These are phyloP conservation scores for Eupithecia inturbata DNA, from an alignment of 2,888 invertebrate genomes.

Conservation along the genomic window DNA sequence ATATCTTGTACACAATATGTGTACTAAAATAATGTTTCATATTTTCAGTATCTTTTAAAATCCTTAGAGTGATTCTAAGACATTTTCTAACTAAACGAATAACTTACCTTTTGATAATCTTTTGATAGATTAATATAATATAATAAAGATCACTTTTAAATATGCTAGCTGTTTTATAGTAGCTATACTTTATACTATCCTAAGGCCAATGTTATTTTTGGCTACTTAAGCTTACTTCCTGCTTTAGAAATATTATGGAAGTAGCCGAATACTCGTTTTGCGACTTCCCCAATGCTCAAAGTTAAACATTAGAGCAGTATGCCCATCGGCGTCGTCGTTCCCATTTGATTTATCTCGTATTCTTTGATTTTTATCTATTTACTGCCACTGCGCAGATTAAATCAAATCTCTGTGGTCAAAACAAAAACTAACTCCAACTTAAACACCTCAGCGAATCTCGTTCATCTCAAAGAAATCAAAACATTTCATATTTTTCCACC, in stretches of 20 bases:
- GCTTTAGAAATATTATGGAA: too few relatives aligned
- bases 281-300: too few relatives aligned
- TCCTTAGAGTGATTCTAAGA: too few relatives aligned
- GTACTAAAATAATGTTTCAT: not conserved
- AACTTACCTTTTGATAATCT: too few relatives aligned
- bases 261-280: too few relatives aligned
- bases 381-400: not conserved
- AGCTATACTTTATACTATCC: too few relatives aligned
- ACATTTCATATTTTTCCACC: slow-evolving; percentile 44
- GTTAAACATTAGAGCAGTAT: not conserved
- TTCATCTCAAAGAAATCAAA: slow-evolving; percentile 39
- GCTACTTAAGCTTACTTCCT: too few relatives aligned
- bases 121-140: too few relatives aligned
- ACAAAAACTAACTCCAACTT: slow-evolving; percentile 9
- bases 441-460: slow-evolving; percentile 12
- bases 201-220: too few relatives aligned
- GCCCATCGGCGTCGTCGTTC: not conserved
- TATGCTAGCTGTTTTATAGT: too few relatives aligned
- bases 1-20: not conserved
- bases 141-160: too few relatives aligned
- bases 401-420: slow-evolving; percentile 1
- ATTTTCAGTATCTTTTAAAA: not conserved
- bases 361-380: not conserved
- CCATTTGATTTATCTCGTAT: not conserved
- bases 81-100: too few relatives aligned